phyloP scores from a whole-genome alignment of 2,888 invertebrate genomes.

The Syritta pipiens region DNA sequence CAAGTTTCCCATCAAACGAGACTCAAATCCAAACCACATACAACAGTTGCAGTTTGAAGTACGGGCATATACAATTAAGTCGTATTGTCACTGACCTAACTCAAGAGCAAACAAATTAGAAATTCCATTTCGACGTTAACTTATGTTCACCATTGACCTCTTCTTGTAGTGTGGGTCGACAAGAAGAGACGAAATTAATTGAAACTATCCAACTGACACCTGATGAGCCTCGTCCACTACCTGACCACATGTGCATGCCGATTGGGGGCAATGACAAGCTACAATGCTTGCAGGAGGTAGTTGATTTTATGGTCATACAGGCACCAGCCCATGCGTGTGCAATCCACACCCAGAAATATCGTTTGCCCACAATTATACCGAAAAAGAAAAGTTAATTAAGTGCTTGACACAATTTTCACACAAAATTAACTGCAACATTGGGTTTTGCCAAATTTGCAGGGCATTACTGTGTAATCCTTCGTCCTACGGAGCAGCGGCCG shows the following conservation, averaged over 20 bases:
- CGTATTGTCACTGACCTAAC: background rate
- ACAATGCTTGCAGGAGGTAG: background rate
- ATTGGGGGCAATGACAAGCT: background rate
- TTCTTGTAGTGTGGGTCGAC: background rate
- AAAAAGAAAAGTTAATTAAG: slow-evolving; percentile 50
- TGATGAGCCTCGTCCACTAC: slow-evolving; percentile 17
- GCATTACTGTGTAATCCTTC: slow-evolving; percentile 20
- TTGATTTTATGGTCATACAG: slow-evolving; percentile 25
- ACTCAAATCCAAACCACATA: background rate
- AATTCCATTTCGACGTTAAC: slow-evolving; percentile 38
- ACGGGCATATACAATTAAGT: too few species aligned
- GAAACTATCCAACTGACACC: slow-evolving; percentile 35
- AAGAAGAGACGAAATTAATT: slow-evolving; percentile 3
- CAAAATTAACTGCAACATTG: slow-evolving; percentile 37
- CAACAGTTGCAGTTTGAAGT: too few species aligned
- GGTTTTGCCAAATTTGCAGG: slow-evolving; percentile 10
- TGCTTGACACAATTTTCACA: slow-evolving; percentile 57
- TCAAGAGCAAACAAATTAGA: slow-evolving; percentile 11
- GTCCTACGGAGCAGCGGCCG: too few species aligned
- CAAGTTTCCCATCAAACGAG: background rate
- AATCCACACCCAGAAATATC: slow-evolving; percentile 5
- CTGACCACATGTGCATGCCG: background rate
- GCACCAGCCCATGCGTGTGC: slow-evolving; percentile 1
- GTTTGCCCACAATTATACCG: slow-evolving; percentile 15
- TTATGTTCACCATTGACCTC: background rate